phyloP scores from a whole-genome alignment of 30 jellyfish, hydroid and myxozoan species.

The Nemopilema nomurai region DNA sequence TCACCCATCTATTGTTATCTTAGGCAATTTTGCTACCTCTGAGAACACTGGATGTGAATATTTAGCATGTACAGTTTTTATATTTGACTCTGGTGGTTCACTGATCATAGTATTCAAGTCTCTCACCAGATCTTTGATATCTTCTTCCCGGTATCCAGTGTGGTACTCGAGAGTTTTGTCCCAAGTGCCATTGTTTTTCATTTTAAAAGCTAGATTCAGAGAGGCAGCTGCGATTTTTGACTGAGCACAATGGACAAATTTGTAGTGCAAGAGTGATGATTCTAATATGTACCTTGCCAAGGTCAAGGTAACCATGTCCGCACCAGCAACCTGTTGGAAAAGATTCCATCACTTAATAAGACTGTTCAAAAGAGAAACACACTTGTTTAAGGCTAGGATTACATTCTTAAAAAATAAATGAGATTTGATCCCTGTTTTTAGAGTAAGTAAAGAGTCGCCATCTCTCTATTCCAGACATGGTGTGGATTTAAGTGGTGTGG shows the following conservation, averaged over 20 bases:
- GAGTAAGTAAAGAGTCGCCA: too few relatives aligned
- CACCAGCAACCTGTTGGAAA: constrained; percentile 78
- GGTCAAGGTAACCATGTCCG: constrained; percentile 79
- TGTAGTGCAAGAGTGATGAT: constrained; percentile 75
- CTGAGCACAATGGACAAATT: constrained; percentile 73
- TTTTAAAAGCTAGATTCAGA: constrained; percentile 71
- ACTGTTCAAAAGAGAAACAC: too few relatives aligned
- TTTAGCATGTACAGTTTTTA: constrained; percentile 74
- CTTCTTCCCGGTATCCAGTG: constrained; percentile 80
- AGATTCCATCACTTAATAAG: too few relatives aligned
- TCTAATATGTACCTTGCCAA: constrained; percentile 89
- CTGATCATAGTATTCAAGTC: constrained; percentile 65
- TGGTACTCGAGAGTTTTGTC: constrained; percentile 82
- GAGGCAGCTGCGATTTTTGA: constrained; percentile 93
- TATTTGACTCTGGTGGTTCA: constrained; percentile 62
- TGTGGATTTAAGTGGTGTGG: too few relatives aligned
- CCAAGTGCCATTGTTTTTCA: constrained; percentile 82
- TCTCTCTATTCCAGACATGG: too few relatives aligned
- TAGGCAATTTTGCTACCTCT: constrained; percentile 92
- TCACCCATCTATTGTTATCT: constrained; percentile 28
- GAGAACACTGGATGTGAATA: constrained; percentile 89
- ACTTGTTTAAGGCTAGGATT: too few relatives aligned
- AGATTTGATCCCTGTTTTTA: not conserved
- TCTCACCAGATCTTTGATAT: constrained; percentile 51
- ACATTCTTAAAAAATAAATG: too few relatives aligned